These are phyloP conservation scores for Trematocara zebra DNA, from an alignment of 2,113 vertebrate species.

Conservation along the genomic window DNA sequence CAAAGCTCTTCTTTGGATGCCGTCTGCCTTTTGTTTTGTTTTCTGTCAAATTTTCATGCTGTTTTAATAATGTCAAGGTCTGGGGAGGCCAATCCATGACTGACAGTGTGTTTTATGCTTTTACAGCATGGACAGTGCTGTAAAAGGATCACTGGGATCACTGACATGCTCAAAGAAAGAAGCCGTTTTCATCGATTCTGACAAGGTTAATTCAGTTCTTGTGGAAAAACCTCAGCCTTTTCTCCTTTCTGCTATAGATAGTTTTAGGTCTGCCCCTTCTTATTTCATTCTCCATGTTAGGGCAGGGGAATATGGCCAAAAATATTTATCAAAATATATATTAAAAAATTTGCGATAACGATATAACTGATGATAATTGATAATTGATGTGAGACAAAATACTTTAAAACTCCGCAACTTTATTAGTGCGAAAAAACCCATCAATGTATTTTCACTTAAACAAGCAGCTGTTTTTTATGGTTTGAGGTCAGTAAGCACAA, in stretches of 20 bases:
- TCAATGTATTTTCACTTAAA: neutral
- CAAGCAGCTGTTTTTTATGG: neutral
- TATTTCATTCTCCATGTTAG: neutral
- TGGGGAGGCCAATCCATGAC: neutral
- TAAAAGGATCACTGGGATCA: neutral
- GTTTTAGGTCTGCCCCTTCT: neutral
- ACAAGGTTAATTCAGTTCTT: neutral
- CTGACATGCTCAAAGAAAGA: neutral
- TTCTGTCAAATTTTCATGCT: neutral
- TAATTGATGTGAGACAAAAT: neutral
- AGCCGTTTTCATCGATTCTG: neutral
- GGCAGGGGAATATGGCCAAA: neutral
- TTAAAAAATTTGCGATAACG: rapidly evolving
- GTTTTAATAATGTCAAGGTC: neutral
- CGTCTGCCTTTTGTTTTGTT: neutral
- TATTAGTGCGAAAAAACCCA: neutral
- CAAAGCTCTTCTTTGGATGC: neutral
- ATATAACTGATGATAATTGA: neutral
- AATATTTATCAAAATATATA: neutral
- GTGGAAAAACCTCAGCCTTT: neutral
- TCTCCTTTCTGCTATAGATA: neutral
- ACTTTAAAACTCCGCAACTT: neutral
- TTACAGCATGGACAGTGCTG: neutral
- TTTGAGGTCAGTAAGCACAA: neutral
- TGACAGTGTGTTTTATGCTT: neutral